Conservation (phyloP, 2,888 invertebrate species). For the Isoperla grammatica region DNA sequence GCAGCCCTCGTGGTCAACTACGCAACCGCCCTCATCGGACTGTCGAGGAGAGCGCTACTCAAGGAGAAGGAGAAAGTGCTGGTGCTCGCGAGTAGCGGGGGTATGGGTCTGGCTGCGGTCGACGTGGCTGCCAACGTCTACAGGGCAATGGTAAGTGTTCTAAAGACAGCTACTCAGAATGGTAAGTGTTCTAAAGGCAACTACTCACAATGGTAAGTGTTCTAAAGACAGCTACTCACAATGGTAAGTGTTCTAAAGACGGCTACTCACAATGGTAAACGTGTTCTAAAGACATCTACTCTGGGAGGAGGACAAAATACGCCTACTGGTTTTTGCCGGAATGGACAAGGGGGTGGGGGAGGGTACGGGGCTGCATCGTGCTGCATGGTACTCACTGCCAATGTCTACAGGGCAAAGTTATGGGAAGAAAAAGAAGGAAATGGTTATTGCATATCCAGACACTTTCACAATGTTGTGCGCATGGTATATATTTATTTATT, state of each 20-base stretch:
- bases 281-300: background rate
- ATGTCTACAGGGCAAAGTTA: too few species aligned
- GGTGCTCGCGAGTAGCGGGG: slow-evolving; percentile 59
- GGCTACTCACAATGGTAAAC: background rate
- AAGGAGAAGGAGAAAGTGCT: slow-evolving; percentile 49
- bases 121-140: slow-evolving; percentile 64
- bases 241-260: background rate
- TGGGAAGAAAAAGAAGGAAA: too few species aligned
- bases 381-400: too few species aligned
- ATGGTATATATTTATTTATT: too few species aligned
- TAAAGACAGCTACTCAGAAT: background rate
- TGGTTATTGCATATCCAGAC: too few species aligned
- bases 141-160: slow-evolving; percentile 52
- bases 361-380: too few species aligned
- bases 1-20: slow-evolving; percentile 57
- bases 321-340: too few species aligned
- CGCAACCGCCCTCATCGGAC: slow-evolving; percentile 57
- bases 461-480: too few species aligned
- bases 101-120: slow-evolving; percentile 58
- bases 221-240: background rate
- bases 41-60: slow-evolving; percentile 45
- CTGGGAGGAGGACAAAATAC: too few species aligned
- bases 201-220: background rate
- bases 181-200: background rate
- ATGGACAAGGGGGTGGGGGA: too few species aligned